Evolutionary conservation across 2,797 vertebrate species (phyloP).

Genomic region (Carapus acus): DNA sequence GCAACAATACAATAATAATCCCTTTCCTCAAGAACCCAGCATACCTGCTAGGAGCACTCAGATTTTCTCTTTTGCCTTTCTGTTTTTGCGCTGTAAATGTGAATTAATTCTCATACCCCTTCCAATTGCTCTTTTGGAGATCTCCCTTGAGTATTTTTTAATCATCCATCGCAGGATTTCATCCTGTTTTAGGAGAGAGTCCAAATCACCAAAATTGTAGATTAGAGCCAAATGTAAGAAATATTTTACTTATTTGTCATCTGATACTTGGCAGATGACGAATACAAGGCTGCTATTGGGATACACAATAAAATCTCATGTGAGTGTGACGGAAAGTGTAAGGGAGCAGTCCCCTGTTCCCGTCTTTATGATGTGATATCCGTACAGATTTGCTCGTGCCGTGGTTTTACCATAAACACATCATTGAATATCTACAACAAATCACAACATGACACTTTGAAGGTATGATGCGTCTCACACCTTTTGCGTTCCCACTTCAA

Average conservation of each 20-base stretch:
- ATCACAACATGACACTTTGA: too few species aligned
- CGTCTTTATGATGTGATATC: slow-evolving; percentile 8
- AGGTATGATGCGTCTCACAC: neutral
- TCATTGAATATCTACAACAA: too few species aligned
- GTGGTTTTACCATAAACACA: slow-evolving; percentile 4
- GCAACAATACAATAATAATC: too few species aligned
- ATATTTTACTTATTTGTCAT: neutral
- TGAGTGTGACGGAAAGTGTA: neutral
- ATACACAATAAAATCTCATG: neutral
- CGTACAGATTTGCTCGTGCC: neutral
- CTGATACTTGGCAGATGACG: neutral
- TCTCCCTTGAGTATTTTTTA: slow-evolving; percentile 39
- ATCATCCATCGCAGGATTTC: slow-evolving; percentile 11
- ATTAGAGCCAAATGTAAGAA: neutral
- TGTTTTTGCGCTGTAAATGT: slow-evolving; percentile 26
- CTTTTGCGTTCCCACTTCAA: too few species aligned
- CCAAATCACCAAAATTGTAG: slow-evolving; percentile 24
- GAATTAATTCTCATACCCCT: slow-evolving; percentile 17
- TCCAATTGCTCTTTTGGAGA: slow-evolving; percentile 29
- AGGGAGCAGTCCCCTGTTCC: slow-evolving; percentile 1
- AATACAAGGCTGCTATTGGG: neutral
- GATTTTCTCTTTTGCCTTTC: slow-evolving; percentile 16
- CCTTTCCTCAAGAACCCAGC: too few species aligned
- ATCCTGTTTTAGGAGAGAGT: slow-evolving; percentile 20
- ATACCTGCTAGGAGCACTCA: neutral